Base-by-base conservation (phyloP, 2,888 invertebrate genomes). In the Campoletis raptor region DNA sequence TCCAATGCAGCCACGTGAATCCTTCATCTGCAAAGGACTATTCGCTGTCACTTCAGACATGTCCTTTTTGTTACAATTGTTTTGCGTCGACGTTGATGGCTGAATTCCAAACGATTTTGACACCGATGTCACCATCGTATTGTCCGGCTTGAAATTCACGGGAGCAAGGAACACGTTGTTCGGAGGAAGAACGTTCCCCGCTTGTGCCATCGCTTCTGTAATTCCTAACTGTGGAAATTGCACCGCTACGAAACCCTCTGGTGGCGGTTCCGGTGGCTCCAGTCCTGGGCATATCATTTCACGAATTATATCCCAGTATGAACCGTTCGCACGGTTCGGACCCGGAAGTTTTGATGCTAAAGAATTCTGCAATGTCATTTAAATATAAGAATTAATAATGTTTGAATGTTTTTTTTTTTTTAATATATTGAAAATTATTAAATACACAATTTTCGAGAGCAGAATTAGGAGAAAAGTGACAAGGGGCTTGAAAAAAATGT, bases 91-190 rank as follows among this genome's bases (percentile, higher is more conserved):
- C 61, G 92, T 90, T 42, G 92, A 90, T 37, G 93, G 92, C 79
- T 92, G 92, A 66, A 91, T 88, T 1, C 90, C 91, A 73, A 92
- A 94, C 21, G 93, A 89, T 82, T 94, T 94, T n/a, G 93, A 90
- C 10, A 93, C 89, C 0, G 94, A 91, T 0, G 92, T 91, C 4
- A 94, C 91, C 21, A 93, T 93, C 5, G 92, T 88, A 61, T 92
- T 92, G 42, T 93, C 94, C 0, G 94, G 90, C 73, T 94, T 94
- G 61, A 93, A 93, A 69, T 92, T 93, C 3, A 94, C 91, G 1
- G 97, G 97, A 9, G 97, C 96, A 90, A 97, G 95, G 89, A 97
- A 98, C 95, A 97, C 97, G 92, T 97, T 97, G 90, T 97, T 97
- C 0, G 97, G 97, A 10, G 97, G 96, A 88, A 97, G 94, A 42